Conservation (phyloP, 2,113 vertebrate species). For the Larimichthys crocea region DNA sequence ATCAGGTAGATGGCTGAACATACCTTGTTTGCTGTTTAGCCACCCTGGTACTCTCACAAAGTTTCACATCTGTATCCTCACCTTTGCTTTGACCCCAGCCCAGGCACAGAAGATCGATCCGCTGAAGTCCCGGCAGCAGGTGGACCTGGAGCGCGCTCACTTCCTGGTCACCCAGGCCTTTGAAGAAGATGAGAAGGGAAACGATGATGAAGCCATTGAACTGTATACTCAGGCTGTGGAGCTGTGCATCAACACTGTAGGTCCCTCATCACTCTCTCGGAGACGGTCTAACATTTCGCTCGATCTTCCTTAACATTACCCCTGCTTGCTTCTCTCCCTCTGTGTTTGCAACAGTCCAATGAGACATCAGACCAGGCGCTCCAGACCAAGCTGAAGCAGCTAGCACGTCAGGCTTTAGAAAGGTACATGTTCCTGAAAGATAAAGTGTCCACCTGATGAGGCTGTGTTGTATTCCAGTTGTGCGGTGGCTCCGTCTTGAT, state of each 20-base stretch:
- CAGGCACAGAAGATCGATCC: constrained; percentile 92
- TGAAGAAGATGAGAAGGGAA: constrained; percentile 96
- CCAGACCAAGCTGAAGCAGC: constrained; percentile 95
- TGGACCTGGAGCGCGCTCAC: constrained; percentile 95
- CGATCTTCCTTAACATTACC: neutral
- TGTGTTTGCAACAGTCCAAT: constrained; percentile 85
- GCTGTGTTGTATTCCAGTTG: neutral
- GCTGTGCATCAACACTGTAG: constrained; percentile 95
- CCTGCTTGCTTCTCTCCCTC: neutral
- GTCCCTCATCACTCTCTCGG: constrained; percentile 32
- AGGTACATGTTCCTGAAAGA: constrained; percentile 81
- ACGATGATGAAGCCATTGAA: constrained; percentile 93
- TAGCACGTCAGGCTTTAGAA: constrained; percentile 96
- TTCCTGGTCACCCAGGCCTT: constrained; percentile 99
- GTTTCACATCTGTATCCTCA: neutral
- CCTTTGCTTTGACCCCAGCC: constrained; percentile 78
- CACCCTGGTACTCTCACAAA: neutral
- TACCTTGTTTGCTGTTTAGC: no score
- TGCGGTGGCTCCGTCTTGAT: no score
- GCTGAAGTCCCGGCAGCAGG: constrained; percentile 94
- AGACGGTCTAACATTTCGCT: neutral
- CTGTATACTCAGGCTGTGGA: constrained; percentile 97
- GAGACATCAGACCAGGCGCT: constrained; percentile 92
- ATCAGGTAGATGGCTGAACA: neutral
- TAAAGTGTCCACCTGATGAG: neutral